Evolutionary conservation across 1,140 invertebrate genomes (phyloP), one percentile per base, ranked within the genome.

Genomic region (Thalassaphorura encarpata): DNA sequence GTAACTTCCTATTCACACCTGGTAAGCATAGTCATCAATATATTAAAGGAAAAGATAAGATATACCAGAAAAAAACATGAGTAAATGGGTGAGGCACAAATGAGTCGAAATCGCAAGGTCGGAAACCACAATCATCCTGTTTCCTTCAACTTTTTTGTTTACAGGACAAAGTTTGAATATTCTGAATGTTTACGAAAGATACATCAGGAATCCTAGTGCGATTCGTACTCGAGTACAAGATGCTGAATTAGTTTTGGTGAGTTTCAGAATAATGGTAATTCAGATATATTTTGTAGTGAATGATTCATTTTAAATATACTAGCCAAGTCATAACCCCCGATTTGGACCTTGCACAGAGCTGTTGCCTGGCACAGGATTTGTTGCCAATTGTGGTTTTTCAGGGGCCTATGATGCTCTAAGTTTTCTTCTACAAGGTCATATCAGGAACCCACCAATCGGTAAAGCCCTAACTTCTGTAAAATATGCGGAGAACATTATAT

Each of bases 371-470:
- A 64, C 52, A 48, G 56, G 56, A 3, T 64, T 61, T 21, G 33
- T 65, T 33, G 60, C 52, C 27, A 60, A 57, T 39, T 65, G 63
- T 43, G 60, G 60, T 19, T 56, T 62, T 36, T 62, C 60, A 29
- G 63, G 60, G 28, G 60, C 60, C n/a, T 45, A 36, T 31, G 63
- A 65, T 26, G 40, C 57, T 3, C n/a, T 65, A 2, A 52, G 52
- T 18, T 62, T 62, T 29, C 43, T 65, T 11, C 16, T 60, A 1
- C 33, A 36, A n/a, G n/a, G n/a, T 36, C 33, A n/a, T 11, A 11
- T 36, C 33, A 36, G 11, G 11, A n/a, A 11, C 33, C 33, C 11
- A 36, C 33, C 33, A n/a, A 36, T 36, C 33, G 33, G n/a, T 36
- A 36, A 11, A 36, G n/a, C 33, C 33, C 33, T 11, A 11, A 36